These are phyloP conservation scores for Cephus pulcher DNA, from an alignment of 2,888 invertebrate genomes.

Conservation along the genomic window DNA sequence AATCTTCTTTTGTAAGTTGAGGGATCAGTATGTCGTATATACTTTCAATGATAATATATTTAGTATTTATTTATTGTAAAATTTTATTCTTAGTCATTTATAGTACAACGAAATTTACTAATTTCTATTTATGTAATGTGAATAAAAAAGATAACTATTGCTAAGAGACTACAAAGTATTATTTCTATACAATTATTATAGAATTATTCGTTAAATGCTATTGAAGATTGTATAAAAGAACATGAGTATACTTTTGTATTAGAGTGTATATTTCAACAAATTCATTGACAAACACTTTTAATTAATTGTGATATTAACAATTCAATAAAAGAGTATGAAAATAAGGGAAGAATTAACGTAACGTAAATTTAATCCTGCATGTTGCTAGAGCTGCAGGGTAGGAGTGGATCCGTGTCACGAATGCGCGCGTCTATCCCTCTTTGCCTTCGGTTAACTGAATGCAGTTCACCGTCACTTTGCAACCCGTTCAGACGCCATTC, in stretches of 20 bases:
- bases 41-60: background rate
- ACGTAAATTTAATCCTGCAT: background rate
- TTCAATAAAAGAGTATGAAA: background rate
- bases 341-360: background rate
- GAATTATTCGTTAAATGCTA: background rate
- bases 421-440: constrained; percentile 57
- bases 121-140: background rate
- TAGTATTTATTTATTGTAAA: background rate
- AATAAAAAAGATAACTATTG: background rate
- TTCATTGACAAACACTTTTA: background rate
- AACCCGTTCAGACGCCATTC: constrained; percentile 60
- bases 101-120: background rate
- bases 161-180: background rate
- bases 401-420: constrained; percentile 57
- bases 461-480: constrained; percentile 60
- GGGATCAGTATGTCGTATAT: background rate
- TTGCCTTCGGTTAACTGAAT: constrained; percentile 43
- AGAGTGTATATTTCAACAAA: background rate
- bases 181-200: background rate
- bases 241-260: background rate
- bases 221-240: background rate
- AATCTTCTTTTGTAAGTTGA: background rate
- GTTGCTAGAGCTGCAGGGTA: constrained; percentile 19
- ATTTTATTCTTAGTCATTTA: background rate
- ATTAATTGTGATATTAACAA: background rate